A percentile compares a stretch with the other conserved stretches of the same genome.
phyloP scores from a whole-genome alignment of 2,888 invertebrate species.

The Celastrina argiolus region DNA sequence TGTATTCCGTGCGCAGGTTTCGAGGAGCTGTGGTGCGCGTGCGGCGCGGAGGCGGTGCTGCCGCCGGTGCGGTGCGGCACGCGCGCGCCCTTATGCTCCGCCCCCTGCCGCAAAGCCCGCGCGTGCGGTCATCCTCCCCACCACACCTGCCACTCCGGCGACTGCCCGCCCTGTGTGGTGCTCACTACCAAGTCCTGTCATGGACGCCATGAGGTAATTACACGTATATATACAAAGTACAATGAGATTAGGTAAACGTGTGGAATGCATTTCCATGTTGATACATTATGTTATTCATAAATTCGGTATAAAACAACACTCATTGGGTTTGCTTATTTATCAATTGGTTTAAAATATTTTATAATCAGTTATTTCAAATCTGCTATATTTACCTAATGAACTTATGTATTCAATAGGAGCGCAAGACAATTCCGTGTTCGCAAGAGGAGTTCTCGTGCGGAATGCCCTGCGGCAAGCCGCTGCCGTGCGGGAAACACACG shows the following conservation, averaged over 20 bases:
- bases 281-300: no score
- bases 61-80: conserved; percentile 97
- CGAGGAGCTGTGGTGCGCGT: conserved; percentile 94
- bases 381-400: no score
- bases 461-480: conserved; percentile 86
- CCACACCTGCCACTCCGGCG: conserved; percentile 89
- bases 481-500: conserved; percentile 90
- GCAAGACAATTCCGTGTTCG: conserved; percentile 93
- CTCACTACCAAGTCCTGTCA: conserved; percentile 91
- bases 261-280: no score
- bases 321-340: no score
- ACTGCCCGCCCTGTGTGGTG: conserved; percentile 81
- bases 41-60: conserved; percentile 89
- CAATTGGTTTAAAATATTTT: no score
- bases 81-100: conserved; percentile 87
- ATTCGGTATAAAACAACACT: no score
- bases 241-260: no score
- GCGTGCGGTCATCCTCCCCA: conserved; percentile 89
- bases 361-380: no score
- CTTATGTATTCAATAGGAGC: conserved; percentile 68
- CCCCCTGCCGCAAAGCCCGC: conserved; percentile 86
- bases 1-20: conserved; percentile 73
- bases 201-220: conserved; percentile 83
- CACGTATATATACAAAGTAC: no score
- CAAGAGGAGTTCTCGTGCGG: conserved; percentile 94